Evolutionary conservation across 2,113 vertebrate genomes (phyloP), one percentile per base, ranked within the genome.

Genomic region (Carettochelys insculpta): DNA sequence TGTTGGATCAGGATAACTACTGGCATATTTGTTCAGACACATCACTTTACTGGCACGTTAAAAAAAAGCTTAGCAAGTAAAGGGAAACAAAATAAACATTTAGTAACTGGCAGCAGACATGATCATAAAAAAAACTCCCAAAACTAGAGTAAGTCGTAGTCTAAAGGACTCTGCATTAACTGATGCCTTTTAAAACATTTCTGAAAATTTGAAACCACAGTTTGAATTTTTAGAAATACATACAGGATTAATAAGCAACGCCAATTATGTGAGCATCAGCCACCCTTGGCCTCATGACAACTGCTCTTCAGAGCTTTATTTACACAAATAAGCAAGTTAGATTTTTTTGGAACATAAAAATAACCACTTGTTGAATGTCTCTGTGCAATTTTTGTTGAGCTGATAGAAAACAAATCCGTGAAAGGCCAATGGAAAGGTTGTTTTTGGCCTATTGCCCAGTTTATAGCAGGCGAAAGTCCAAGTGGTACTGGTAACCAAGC

Each of bases 361-460:
- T 41, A 17, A 71, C 89, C 12, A 76, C 47, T 93, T 91, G 83
- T 87, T 86, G 71, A 90, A 53, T 2, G 54, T 94, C 85, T 90
- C 93, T 89, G 92, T 93, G 89, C 91, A 95, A n/a, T 87, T 94
- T 95, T 92, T 77, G 80, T 91, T 82, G 38, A 65, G 24, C 94
- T 94, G 78, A 83, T 48, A 93, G 95, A 95, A 95, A 95, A 50
- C 54, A 93, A 45, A 96, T 95, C 54, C 75, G 93, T 92, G 89
- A 96, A 95, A 93, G 50, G 47, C 78, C 81, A 90, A 86, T 31
- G 80, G 80, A 85, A 95, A 97, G 54, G 93, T 97, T 97, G 83
- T 90, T 95, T 71, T 96, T 97, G 97, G 95, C 88, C 20, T 65
- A 7, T 38, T 92, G 95, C 94, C 96, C 82, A 82, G 81, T 73